A percentile compares a stretch with the other conserved stretches of the same genome.
Evolutionary conservation across 2,797 vertebrate genomes (phyloP).

Genomic region (Pangasius sanitwongsei): DNA sequence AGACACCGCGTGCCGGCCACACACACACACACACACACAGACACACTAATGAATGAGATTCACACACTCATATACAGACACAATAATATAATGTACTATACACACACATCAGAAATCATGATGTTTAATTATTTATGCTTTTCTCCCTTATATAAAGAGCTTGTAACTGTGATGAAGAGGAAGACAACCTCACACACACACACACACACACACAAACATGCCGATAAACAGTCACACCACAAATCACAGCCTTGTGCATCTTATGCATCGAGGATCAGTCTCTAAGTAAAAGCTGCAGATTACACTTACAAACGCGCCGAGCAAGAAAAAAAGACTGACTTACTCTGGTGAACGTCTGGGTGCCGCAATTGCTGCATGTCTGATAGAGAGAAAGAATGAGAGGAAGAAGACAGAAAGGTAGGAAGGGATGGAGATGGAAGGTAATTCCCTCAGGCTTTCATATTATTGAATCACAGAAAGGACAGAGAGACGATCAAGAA

Average conservation of each 20-base stretch:
- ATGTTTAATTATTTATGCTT: not conserved
- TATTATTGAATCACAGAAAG: conserved; percentile 17
- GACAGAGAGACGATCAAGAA: conserved; percentile 18
- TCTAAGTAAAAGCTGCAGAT: not conserved
- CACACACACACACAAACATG: not conserved
- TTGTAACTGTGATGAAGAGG: not conserved
- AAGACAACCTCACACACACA: not conserved
- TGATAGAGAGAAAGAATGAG: conserved; percentile 52
- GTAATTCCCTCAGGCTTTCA: conserved; percentile 16
- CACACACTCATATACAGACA: conserved; percentile 14
- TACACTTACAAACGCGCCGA: conserved; percentile 13
- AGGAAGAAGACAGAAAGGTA: conserved; percentile 27
- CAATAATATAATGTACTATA: conserved; percentile 58
- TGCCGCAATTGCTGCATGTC: conserved; percentile 69
- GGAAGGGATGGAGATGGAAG: conserved; percentile 10
- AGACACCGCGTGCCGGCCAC: conserved; percentile 65
- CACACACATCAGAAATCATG: conserved; percentile 22
- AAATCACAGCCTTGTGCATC: conserved; percentile 23
- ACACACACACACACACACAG: conserved; percentile 69
- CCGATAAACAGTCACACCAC: not conserved
- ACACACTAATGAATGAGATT: conserved; percentile 48
- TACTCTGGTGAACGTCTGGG: conserved; percentile 67
- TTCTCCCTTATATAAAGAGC: not conserved
- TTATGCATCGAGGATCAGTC: not conserved
- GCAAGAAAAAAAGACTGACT: conserved; percentile 66